Evolutionary conservation across 1,140 invertebrate genomes (phyloP).

Genomic region (Asobara japonica): DNA sequence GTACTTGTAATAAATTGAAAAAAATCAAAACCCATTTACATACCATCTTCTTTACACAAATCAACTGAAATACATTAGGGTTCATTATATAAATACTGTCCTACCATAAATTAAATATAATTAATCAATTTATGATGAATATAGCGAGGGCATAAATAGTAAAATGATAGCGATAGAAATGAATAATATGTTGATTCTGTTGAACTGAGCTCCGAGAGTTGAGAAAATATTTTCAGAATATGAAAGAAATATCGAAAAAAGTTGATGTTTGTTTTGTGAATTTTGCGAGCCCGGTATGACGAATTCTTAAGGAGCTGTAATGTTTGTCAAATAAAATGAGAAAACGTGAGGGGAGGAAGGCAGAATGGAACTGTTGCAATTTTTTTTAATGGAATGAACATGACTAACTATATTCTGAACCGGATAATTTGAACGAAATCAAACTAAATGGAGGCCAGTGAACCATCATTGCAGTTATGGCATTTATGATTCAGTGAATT

Average conservation of each 20-base stretch:
- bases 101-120: constrained; percentile 21
- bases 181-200: neutral
- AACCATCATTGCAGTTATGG: neutral
- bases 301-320: too few species aligned
- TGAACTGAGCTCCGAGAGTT: neutral
- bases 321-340: too few species aligned
- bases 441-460: too few species aligned
- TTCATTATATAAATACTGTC: constrained; percentile 51
- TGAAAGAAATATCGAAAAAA: neutral
- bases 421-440: neutral
- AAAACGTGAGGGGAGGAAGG: too few species aligned
- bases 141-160: neutral
- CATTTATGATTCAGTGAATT: neutral
- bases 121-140: constrained; percentile 15
- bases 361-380: too few species aligned
- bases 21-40: constrained; percentile 58
- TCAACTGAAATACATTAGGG: constrained; percentile 60
- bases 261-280: neutral
- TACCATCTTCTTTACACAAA: constrained; percentile 63
- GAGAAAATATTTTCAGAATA: neutral
- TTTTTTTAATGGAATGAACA: neutral
- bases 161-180: neutral
- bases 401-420: neutral
- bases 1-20: constrained; percentile 46
- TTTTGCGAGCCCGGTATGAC: neutral